Base-by-base conservation (phyloP, 2,113 vertebrate genomes). In the Odocoileus virginianus region DNA sequence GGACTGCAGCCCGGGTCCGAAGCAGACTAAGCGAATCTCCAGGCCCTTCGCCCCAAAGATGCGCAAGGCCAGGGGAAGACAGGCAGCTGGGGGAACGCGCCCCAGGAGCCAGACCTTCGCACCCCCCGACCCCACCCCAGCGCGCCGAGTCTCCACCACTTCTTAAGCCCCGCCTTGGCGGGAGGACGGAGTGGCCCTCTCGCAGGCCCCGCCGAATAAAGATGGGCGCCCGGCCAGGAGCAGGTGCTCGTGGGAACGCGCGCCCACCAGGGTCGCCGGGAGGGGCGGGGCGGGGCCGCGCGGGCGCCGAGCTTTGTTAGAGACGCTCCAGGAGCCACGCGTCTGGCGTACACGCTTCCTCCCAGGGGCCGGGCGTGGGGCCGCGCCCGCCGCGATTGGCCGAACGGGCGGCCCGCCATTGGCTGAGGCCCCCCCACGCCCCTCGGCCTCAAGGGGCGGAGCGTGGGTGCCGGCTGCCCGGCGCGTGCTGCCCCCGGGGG, bases 281-380 rank as follows among this genome's bases (percentile, higher is more conserved):
- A 57, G 84, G 57, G 28, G 47, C 19, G 27, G 45, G 94, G 81
- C 64, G 93, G 28, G 84, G 43, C 25, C 25, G 12, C 98, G 98
- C 98, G 98, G 98, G 99, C 98, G 98, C 99, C 98, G 91, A 98
- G 60, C 82, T 92, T 97, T 99, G 99, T 99, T 98, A 98, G 98
- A 98, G 98, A 98, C 98, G 98, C 99, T 98, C 54, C 23, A 16
- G 98, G 98, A 99, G 99, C 99, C 99, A 99, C 99, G 99, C 99
- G 99, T 99, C 99, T 94, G 99, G 99, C 99, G 98, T 97, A 97
- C 98, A 98, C 98, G 96, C 96, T 95, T 98, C 98, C 98, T 98
- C 85, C 16, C 43, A 91, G 98, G 95, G 98, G 83, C 97, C 79
- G 94, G 97, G 98, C 97, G 98, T 55, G 60, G 64, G 55, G 95